Conservation (phyloP, 64 coral and sea anemone species). For the Pocillopora damicornis region DNA sequence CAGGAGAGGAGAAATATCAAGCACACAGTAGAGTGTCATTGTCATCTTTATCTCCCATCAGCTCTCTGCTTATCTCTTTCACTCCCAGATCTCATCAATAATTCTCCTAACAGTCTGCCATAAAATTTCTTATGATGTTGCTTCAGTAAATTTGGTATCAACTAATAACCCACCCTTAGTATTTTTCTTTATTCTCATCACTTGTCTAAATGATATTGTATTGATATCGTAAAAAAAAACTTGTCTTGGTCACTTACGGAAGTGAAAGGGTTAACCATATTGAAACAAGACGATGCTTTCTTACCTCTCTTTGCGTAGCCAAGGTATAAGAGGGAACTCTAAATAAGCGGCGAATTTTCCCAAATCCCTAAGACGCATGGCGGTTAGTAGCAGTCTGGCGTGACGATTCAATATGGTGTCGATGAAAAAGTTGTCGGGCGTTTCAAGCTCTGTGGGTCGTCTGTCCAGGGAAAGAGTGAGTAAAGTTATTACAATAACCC, state of each 20-base stretch:
- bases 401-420: constrained; percentile 95
- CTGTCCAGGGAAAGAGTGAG: constrained; percentile 16
- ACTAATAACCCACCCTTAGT: too few relatives aligned
- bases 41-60: too few relatives aligned
- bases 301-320: constrained; percentile 94
- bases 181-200: too few relatives aligned
- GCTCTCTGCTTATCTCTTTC: too few relatives aligned
- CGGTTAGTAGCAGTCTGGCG: constrained; percentile 66
- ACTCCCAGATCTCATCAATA: too few relatives aligned
- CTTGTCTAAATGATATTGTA: neutral
- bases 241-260: neutral
- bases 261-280: neutral
- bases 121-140: too few relatives aligned
- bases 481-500: neutral
- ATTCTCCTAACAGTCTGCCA: too few relatives aligned
- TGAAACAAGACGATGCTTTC: neutral
- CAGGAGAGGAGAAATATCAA: too few relatives aligned
- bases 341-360: constrained; percentile 87
- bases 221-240: neutral
- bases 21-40: too few relatives aligned
- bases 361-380: constrained; percentile 84
- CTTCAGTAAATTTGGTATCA: too few relatives aligned
- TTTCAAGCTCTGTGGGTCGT: constrained; percentile 55
- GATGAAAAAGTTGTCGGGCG: constrained; percentile 80
- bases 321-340: constrained; percentile 76